Conservation (phyloP, 2,113 vertebrate genomes). For the Onychostruthus taczanowskii region DNA sequence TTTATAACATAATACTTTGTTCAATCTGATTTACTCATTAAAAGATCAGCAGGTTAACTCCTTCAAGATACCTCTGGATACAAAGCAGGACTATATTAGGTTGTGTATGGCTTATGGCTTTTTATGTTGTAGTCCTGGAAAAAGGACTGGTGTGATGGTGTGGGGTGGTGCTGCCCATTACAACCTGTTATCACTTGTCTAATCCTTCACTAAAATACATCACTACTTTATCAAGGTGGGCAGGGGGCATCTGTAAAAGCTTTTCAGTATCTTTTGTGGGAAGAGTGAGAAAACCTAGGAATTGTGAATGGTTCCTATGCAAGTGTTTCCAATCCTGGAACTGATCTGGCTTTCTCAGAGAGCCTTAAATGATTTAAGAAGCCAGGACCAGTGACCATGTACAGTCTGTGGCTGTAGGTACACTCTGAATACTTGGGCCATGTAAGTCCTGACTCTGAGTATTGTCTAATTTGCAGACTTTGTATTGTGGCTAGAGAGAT, state of each 20-base stretch:
- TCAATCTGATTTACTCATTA: constrained; percentile 2
- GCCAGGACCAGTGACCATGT: background rate
- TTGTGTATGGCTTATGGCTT: background rate
- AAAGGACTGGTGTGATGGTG: background rate
- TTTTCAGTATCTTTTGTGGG: background rate
- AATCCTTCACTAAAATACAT: background rate
- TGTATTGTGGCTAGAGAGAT: background rate
- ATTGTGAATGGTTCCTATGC: fast-evolving
- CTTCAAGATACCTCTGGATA: background rate
- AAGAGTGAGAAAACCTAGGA: background rate
- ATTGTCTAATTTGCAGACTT: background rate
- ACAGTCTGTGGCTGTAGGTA: background rate
- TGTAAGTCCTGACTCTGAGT: background rate
- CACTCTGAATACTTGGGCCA: background rate
- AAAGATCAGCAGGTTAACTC: background rate
- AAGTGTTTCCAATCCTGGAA: background rate
- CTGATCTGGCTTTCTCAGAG: background rate
- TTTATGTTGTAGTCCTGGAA: background rate
- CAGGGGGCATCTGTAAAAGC: background rate
- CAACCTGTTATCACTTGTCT: background rate
- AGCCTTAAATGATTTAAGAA: background rate
- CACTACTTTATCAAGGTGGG: background rate
- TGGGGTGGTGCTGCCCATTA: background rate
- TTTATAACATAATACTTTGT: background rate
- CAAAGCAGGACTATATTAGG: background rate